phyloP scores from a whole-genome alignment of 2,888 invertebrate genomes.

The Rotaria socialis region DNA sequence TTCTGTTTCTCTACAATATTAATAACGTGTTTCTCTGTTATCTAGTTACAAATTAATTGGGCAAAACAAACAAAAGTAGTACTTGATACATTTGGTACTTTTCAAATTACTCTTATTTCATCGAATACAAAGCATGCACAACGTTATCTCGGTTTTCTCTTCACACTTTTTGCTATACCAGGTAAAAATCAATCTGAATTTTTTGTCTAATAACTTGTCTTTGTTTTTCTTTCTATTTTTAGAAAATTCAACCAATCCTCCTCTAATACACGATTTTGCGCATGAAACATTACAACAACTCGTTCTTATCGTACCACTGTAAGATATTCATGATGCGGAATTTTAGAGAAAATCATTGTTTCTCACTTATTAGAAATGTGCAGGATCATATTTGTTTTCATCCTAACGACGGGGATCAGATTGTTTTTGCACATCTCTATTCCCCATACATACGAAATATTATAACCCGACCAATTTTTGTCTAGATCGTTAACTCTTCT shows the following conservation, averaged over 20 bases:
- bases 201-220: not conserved
- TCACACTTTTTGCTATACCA: constrained; percentile 12
- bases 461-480: not conserved
- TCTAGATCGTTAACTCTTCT: not conserved
- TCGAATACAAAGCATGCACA: constrained; percentile 4
- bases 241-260: too few species aligned
- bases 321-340: not conserved
- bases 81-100: not conserved
- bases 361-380: too few species aligned
- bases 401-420: too few species aligned
- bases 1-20: not conserved
- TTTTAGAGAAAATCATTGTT: too few species aligned
- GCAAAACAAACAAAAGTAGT: not conserved
- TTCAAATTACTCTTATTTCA: not conserved
- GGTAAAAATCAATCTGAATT: not conserved
- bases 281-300: constrained; percentile 17
- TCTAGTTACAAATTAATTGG: constrained; percentile 22
- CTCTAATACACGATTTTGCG: not conserved
- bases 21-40: too few species aligned
- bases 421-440: too few species aligned
- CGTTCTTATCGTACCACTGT: not conserved
- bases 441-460: too few species aligned
- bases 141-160: constrained; percentile 24
- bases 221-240: too few species aligned
- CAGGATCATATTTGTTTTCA: too few species aligned